These are phyloP conservation scores for Rhingia campestris DNA, from an alignment of 2,888 invertebrate genomes.

Conservation along the genomic window DNA sequence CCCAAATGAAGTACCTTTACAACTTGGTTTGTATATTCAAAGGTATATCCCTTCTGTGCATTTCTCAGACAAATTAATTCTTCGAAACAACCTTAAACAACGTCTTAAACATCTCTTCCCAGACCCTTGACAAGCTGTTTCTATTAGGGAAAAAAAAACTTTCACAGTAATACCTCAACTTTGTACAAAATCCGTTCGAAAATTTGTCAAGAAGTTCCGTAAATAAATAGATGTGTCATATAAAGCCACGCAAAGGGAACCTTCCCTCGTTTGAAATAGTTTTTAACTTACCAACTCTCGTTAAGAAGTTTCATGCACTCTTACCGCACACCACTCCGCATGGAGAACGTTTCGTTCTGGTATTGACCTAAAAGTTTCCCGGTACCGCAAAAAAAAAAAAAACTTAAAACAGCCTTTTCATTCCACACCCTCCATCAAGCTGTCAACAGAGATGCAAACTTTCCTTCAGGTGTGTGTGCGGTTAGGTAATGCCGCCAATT, in stretches of 20 bases:
- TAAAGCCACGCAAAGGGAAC: not conserved
- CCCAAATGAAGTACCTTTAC: no score
- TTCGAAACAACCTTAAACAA: no score
- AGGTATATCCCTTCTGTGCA: no score
- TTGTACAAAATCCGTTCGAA: no score
- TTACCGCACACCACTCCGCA: not conserved
- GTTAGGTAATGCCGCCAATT: not conserved
- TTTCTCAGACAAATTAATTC: no score
- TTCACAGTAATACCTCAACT: no score
- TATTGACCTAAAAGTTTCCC: slow-evolving; percentile 46
- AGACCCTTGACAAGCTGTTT: no score
- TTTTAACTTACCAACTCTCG: slow-evolving; percentile 44
- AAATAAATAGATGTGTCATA: no score
- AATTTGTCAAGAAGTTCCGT: no score
- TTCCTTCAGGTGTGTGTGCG: slow-evolving; percentile 5
- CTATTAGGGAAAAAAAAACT: no score
- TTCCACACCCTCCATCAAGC: not conserved
- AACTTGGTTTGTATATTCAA: no score
- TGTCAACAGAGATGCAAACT: slow-evolving; percentile 30
- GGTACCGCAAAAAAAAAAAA: not conserved
- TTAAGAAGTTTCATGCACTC: slow-evolving; percentile 42
- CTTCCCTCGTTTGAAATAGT: slow-evolving; percentile 21
- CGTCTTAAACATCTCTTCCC: no score
- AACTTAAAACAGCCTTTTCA: not conserved
- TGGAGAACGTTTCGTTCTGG: slow-evolving; percentile 38